Percentiles rank a stretch among this genome's conserved stretches.
These are phyloP conservation scores for Tenthredo amoena DNA, from an alignment of 2,888 invertebrate genomes.

Conservation along the genomic window DNA sequence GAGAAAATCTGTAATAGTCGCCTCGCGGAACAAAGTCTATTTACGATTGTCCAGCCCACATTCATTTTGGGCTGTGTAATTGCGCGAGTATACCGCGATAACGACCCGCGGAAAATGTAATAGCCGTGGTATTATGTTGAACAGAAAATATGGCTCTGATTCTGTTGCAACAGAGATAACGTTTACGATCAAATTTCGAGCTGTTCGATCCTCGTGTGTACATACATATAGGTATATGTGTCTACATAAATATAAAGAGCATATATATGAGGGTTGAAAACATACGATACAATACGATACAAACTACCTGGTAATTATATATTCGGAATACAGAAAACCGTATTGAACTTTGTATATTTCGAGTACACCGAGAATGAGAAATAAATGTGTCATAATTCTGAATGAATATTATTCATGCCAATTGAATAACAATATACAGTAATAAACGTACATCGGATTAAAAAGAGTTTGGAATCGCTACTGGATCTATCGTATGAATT, in stretches of 20 bases:
- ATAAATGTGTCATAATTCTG: neutral
- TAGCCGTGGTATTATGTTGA: slow-evolving; percentile 8
- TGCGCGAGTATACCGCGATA: slow-evolving; percentile 4
- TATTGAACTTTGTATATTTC: neutral
- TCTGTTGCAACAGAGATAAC: slow-evolving; percentile 9
- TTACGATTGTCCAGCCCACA: neutral
- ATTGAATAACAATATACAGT: too few species aligned
- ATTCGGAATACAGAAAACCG: neutral
- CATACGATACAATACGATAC: neutral
- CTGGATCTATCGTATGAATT: too few species aligned
- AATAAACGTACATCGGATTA: too few species aligned
- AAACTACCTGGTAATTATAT: neutral
- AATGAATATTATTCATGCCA: too few species aligned
- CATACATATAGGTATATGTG: neutral
- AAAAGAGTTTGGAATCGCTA: too few species aligned
- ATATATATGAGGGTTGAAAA: neutral
- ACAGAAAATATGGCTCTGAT: slow-evolving; percentile 10
- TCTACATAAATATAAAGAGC: neutral
- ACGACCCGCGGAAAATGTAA: slow-evolving; percentile 3
- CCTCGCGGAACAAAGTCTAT: neutral
- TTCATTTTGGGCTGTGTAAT: neutral
- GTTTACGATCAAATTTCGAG: slow-evolving; percentile 1
- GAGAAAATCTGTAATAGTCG: neutral
- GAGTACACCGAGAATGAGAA: neutral
- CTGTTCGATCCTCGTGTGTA: neutral